Evolutionary conservation across 2,113 vertebrate species (phyloP).

Genomic region (Rhinopomastus cyanomelas): DNA sequence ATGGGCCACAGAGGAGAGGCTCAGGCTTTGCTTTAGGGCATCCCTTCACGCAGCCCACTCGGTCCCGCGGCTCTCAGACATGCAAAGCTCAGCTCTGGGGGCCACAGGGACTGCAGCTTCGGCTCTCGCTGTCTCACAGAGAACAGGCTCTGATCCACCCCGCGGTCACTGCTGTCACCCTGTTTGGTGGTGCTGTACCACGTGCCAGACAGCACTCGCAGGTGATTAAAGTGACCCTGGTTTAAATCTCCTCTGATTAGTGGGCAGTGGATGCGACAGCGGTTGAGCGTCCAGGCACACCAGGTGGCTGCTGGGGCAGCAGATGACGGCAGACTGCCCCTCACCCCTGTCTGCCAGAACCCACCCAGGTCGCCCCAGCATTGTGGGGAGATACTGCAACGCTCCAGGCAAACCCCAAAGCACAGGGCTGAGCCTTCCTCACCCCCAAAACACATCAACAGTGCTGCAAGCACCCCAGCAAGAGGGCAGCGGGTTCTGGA

Average conservation of each 20-base stretch:
- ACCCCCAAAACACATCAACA: rapidly evolving
- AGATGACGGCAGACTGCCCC: neutral
- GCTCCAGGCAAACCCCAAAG: neutral
- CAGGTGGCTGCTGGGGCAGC: neutral
- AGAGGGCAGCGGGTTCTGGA: neutral
- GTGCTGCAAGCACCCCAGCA: neutral
- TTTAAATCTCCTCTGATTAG: neutral
- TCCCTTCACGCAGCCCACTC: neutral
- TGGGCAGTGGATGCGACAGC: neutral
- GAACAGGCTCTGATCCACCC: neutral
- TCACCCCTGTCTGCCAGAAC: neutral
- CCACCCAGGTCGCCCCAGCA: neutral
- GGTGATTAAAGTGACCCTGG: neutral
- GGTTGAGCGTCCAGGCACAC: neutral
- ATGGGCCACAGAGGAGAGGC: neutral
- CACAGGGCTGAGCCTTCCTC: rapidly evolving
- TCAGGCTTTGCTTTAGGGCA: neutral
- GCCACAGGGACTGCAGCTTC: neutral
- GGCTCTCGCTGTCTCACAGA: neutral
- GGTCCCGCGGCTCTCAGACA: neutral
- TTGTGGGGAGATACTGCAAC: neutral
- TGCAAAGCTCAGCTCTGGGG: neutral
- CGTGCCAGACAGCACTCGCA: neutral
- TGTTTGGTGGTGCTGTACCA: neutral
- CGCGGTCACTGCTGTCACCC: rapidly evolving